These are phyloP conservation scores for Electrona antarctica DNA, from an alignment of 2,113 vertebrate species.

Conservation along the genomic window DNA sequence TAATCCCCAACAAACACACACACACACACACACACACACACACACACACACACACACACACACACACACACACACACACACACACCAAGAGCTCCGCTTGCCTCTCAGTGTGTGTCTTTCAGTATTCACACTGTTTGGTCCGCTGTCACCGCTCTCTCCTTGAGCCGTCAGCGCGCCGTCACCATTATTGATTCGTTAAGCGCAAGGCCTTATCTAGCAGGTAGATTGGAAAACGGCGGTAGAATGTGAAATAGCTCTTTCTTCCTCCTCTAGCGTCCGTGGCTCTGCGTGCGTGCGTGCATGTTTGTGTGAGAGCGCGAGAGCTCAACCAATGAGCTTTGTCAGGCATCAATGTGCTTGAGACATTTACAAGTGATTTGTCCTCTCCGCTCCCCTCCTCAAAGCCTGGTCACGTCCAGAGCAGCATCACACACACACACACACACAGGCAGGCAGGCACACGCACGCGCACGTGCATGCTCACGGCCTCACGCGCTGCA, in stretches of 20 bases:
- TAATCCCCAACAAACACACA: background rate
- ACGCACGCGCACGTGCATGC: background rate
- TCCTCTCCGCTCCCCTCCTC: constrained; percentile 10
- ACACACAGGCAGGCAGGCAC: background rate
- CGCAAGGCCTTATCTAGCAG: constrained; percentile 55
- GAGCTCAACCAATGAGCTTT: constrained; percentile 36
- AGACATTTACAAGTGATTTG: constrained; percentile 30
- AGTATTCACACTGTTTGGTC: background rate
- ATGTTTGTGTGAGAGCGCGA: background rate
- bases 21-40: background rate
- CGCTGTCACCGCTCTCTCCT: constrained; percentile 55
- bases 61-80: background rate
- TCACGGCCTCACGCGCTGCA: background rate
- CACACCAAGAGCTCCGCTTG: background rate
- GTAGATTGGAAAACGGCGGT: constrained; percentile 51
- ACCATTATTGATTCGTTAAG: constrained; percentile 61
- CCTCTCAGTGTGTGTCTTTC: background rate
- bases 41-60: background rate
- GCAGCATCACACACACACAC: background rate
- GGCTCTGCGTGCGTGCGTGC: background rate
- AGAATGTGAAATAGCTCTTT: constrained; percentile 52
- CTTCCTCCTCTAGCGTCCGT: background rate
- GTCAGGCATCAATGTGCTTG: constrained; percentile 1
- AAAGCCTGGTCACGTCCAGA: background rate
- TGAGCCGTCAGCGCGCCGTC: constrained; percentile 35